Base-by-base conservation (phyloP, 2,113 vertebrate species). In the Trematomus loennbergii region DNA sequence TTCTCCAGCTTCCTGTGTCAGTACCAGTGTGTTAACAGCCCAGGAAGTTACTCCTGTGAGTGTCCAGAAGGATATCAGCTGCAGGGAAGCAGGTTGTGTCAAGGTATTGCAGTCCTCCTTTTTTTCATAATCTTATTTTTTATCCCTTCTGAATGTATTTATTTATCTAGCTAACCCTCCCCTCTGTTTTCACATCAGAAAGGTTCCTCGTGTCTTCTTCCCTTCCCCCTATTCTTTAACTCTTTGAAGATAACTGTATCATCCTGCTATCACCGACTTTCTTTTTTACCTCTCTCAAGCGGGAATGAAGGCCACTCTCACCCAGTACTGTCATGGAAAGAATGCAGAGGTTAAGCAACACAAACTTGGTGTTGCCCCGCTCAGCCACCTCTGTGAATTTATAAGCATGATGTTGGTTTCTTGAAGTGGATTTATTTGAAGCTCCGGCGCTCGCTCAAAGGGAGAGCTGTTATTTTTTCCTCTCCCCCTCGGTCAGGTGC, bases 61-160 rank as follows among this genome's bases (percentile, higher is more conserved):
- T 99, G 97, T 82, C 97, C 97, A 3, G 96, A 97, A 36, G 97
- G 97, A 80, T 99, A 98, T 90, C 96, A 98, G 82, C 95, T 98
- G 72, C 95, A 97, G 43, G 95, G 96, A 90, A 94, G 94, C 84
- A 95, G 97, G 89, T 94, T 96, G 49, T 99, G 97, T 90, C 97
- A 98, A 93, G 97, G 97, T 99, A 94, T 55, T 20, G n/a, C 40
- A 55, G 10, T 45, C 33, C 49, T 48, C 57, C 25, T 74, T 45
- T 53, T 36, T 16, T 45, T 12, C 4, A 52, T 78, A 9, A 46
- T 77, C 57, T 59, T 61, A 63, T 66, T 60, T 64, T 52, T 12
- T 20, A 63, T 60, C 36, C 15, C 18, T 46, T 75, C 36, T 58
- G 29, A 5, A 1, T 71, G 80, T n/a, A 25, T 82, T 78, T 66